Conservation (phyloP, 2,888 invertebrate species). For the Drosophila subquinaria region DNA sequence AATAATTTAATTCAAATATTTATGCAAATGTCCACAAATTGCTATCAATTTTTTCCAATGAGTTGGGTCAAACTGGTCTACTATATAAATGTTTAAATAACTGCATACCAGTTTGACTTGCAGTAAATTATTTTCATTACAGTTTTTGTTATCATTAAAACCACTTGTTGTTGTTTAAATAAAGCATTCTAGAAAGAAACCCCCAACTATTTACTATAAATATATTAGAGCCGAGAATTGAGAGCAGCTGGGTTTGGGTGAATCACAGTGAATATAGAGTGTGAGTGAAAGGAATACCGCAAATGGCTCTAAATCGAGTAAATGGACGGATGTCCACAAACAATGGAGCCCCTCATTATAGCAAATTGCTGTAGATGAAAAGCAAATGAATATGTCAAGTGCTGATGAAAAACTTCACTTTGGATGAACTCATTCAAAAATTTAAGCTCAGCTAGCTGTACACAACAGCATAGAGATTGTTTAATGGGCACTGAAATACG, state of each 20-base stretch:
- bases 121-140: neutral
- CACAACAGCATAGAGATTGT: neutral
- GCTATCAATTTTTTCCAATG: neutral
- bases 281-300: neutral
- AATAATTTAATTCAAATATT: conserved; percentile 6
- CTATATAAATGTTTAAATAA: neutral
- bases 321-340: neutral
- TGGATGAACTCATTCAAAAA: conserved; percentile 1
- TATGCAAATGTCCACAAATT: neutral
- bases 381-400: neutral
- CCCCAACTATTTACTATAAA: neutral
- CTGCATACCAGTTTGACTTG: neutral
- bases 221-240: neutral
- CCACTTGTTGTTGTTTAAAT: neutral
- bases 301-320: neutral
- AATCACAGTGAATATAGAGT: neutral
- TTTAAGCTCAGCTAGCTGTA: neutral
- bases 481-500: neutral
- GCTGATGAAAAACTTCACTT: neutral
- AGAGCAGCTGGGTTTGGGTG: neutral
- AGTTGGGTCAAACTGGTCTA: neutral
- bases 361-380: neutral
- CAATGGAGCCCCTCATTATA: neutral
- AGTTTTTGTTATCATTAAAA: neutral
- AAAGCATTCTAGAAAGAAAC: neutral